Percentiles rank a stretch among this genome's conserved stretches.
phyloP scores from a whole-genome alignment of 2,113 vertebrate genomes.

The Emydocephalus ijimae region DNA sequence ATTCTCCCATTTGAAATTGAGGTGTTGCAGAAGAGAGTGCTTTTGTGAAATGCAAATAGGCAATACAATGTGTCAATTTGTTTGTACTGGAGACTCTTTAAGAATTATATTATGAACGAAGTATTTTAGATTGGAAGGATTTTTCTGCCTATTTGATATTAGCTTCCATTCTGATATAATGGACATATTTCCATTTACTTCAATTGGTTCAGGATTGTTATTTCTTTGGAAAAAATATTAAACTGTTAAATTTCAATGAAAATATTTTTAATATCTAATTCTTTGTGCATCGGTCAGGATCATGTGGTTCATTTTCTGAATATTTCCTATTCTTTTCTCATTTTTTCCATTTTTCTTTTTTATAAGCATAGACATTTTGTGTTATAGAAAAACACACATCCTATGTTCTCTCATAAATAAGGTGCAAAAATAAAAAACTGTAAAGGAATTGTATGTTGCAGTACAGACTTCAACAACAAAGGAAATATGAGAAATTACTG shows the following conservation, averaged over 20 bases:
- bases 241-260: not conserved
- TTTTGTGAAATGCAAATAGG: not conserved
- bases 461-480: slow-evolving; percentile 34
- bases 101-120: not conserved
- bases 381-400: not conserved
- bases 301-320: not conserved
- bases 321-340: not conserved
- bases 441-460: not conserved
- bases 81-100: not conserved
- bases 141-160: not conserved
- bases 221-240: not conserved
- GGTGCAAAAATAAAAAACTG: not conserved
- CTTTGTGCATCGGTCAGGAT: not conserved
- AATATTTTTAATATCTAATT: not conserved
- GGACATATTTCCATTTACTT: not conserved
- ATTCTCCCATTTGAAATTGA: not conserved
- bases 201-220: not conserved
- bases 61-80: slow-evolving; percentile 1
- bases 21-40: not conserved
- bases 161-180: not conserved
- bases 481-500: slow-evolving; percentile 34
- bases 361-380: not conserved
- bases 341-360: not conserved
- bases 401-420: slow-evolving; percentile 17
- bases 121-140: not conserved